Evolutionary conservation across 2,113 vertebrate species (phyloP).

Genomic region (Colius striatus): DNA sequence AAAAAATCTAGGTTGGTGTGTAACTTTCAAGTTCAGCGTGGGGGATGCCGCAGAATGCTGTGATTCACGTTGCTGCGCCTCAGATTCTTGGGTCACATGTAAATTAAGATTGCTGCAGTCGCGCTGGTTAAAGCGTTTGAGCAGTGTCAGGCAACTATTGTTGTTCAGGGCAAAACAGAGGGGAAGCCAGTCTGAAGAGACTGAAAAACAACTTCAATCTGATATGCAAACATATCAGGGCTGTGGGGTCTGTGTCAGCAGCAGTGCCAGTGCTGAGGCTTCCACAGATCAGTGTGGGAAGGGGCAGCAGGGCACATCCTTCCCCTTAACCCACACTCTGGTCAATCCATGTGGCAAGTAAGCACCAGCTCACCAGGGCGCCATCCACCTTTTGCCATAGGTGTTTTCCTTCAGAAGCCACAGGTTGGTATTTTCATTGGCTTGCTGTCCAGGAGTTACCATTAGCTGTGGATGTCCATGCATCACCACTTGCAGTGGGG

Average conservation of each 20-base stretch:
- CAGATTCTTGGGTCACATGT: neutral
- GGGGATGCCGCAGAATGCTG: slow-evolving; percentile 8
- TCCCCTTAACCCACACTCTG: neutral
- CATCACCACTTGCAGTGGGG: neutral
- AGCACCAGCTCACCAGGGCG: neutral
- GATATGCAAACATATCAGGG: neutral
- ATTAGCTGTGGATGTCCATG: fast-evolving
- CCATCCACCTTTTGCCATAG: neutral
- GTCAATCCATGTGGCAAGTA: neutral
- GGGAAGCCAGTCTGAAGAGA: slow-evolving; percentile 49
- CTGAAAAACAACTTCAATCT: slow-evolving; percentile 7
- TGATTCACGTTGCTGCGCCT: neutral
- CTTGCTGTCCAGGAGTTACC: neutral
- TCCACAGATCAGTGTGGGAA: neutral
- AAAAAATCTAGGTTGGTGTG: slow-evolving; percentile 59
- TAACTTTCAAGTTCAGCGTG: slow-evolving; percentile 33
- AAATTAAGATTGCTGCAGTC: slow-evolving; percentile 36
- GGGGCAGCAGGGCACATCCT: neutral
- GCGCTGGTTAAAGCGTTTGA: slow-evolving; percentile 43
- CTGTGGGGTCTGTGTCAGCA: fast-evolving
- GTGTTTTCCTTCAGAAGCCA: neutral
- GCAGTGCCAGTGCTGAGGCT: neutral
- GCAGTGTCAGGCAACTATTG: neutral
- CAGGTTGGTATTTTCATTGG: neutral
- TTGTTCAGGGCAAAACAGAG: neutral